Percentiles rank a stretch among this genome's conserved stretches.
phyloP scores from a whole-genome alignment of 2,113 vertebrate species.

The Isurus oxyrinchus region DNA sequence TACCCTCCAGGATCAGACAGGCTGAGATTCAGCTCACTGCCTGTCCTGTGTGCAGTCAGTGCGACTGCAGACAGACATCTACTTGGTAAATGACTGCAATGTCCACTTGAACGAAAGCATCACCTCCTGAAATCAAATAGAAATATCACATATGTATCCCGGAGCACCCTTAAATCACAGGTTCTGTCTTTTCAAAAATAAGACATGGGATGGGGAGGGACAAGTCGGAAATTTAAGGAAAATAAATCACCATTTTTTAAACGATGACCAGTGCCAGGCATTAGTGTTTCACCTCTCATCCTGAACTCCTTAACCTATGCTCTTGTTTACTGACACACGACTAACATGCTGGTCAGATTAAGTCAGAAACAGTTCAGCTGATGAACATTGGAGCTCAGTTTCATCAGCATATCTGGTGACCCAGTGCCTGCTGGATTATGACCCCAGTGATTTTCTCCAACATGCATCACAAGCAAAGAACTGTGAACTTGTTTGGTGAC shows the following conservation, averaged over 20 bases:
- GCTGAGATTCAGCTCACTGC: constrained; percentile 47
- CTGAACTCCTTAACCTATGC: not conserved
- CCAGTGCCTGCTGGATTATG: not conserved
- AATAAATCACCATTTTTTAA: not conserved
- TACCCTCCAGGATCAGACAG: constrained; percentile 49
- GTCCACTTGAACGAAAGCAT: not conserved
- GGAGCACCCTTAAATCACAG: not conserved
- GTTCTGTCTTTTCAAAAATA: not conserved
- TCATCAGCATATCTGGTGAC: not conserved
- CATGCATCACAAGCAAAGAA: not conserved
- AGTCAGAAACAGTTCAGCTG: constrained; percentile 9
- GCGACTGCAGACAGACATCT: constrained; percentile 47
- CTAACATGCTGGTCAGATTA: not conserved
- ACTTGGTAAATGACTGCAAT: constrained; percentile 46
- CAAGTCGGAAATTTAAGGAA: not conserved
- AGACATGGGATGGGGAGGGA: not conserved
- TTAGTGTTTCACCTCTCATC: not conserved
- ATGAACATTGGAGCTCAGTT: not conserved
- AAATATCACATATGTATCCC: not conserved
- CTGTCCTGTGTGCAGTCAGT: constrained; percentile 48
- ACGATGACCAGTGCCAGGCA: not conserved
- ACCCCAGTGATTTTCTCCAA: not conserved
- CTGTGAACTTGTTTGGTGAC: not conserved
- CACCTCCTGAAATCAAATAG: not conserved
- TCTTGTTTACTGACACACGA: too few relatives aligned